These are phyloP conservation scores for Sander vitreus DNA, from an alignment of 2,113 vertebrate species.

Conservation along the genomic window DNA sequence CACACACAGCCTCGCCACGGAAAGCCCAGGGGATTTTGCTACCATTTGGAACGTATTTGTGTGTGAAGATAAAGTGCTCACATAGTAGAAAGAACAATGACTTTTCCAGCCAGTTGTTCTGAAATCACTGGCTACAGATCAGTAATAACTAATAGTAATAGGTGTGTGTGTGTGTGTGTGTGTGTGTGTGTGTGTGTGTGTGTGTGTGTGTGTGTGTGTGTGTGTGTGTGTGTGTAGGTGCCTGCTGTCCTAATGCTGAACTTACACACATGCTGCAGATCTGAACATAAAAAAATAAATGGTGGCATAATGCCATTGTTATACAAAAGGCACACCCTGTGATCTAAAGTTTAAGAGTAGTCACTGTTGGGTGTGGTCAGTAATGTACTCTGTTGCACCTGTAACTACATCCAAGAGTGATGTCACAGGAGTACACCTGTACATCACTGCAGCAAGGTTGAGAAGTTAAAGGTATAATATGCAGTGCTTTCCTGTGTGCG, in stretches of 20 bases:
- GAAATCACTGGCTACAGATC: constrained; percentile 2
- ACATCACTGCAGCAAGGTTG: no score
- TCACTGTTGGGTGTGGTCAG: neutral
- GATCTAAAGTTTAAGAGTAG: no score
- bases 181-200: neutral
- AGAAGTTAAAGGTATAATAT: no score
- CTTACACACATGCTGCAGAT: neutral
- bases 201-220: constrained; percentile 15
- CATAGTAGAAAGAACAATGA: constrained; percentile 43
- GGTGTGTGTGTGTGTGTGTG: constrained; percentile 7
- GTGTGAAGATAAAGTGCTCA: constrained; percentile 50
- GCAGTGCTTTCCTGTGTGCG: no score
- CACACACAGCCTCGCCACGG: neutral
- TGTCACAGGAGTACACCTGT: no score
- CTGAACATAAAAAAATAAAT: neutral
- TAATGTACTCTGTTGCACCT: neutral
- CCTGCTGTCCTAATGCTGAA: constrained; percentile 14
- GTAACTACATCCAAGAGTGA: neutral
- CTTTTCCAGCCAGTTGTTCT: constrained; percentile 17
- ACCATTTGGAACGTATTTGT: constrained; percentile 14
- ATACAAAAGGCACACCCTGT: neutral
- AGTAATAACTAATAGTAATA: constrained; percentile 11
- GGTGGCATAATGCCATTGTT: neutral
- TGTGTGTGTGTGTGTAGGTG: constrained; percentile 9
- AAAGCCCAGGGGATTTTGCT: constrained; percentile 13